phyloP scores from a whole-genome alignment of 2,797 vertebrate species.

The Anabas testudineus region DNA sequence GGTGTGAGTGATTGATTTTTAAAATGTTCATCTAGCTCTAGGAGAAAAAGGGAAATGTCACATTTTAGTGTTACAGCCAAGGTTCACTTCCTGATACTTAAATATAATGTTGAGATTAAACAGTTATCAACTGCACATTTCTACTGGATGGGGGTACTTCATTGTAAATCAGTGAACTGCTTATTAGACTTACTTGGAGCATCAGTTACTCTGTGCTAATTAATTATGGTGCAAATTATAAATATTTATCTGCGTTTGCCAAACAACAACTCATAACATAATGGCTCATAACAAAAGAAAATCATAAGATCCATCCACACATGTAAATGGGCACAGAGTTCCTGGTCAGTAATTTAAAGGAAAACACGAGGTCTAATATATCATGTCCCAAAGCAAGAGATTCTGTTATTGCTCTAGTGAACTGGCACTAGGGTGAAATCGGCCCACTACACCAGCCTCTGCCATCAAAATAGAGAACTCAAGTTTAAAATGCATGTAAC shows the following conservation, averaged over 20 bases:
- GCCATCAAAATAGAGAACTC: not conserved
- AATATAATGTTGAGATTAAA: not conserved
- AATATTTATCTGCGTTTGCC: too few species aligned
- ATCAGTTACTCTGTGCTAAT: too few species aligned
- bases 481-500: slow-evolving; percentile 11
- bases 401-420: not conserved
- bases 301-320: too few species aligned
- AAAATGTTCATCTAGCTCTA: slow-evolving; percentile 7
- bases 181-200: not conserved
- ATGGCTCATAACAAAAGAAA: too few species aligned
- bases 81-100: too few species aligned
- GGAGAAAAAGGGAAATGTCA: not conserved
- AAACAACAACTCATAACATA: too few species aligned
- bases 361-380: not conserved
- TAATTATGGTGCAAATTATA: too few species aligned
- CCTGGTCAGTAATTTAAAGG: not conserved
- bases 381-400: slow-evolving; percentile 14
- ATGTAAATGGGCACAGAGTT: not conserved
- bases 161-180: not conserved
- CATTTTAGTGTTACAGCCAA: not conserved
- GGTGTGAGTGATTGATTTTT: slow-evolving; percentile 23
- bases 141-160: not conserved
- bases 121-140: not conserved
- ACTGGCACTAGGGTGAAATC: not conserved
- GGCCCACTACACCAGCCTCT: not conserved